These are phyloP conservation scores for Rhincodon typus DNA, from an alignment of 2,797 vertebrate species.

Conservation along the genomic window DNA sequence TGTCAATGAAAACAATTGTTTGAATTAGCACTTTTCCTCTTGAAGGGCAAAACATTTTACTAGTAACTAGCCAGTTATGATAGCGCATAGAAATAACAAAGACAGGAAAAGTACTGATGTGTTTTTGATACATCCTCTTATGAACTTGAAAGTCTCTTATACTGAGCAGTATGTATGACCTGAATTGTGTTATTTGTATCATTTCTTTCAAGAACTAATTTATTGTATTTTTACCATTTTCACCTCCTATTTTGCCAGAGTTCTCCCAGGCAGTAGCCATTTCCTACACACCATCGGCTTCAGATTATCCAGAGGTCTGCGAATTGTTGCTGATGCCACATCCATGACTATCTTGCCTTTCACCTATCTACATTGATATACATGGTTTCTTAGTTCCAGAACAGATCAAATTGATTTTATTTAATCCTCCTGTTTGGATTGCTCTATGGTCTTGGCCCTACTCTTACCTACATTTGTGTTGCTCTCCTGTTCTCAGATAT, in stretches of 20 bases:
- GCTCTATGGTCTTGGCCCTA: not conserved
- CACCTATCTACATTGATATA: not conserved
- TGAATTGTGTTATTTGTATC: not conserved
- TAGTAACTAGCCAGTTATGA: not conserved
- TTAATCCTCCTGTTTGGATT: not conserved
- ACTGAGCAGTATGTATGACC: not conserved
- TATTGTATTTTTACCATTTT: not conserved
- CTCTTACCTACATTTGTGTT: not conserved
- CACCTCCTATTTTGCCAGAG: not conserved
- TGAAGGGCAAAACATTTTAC: not conserved
- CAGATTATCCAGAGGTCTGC: not conserved
- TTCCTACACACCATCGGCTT: not conserved
- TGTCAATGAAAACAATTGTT: not conserved
- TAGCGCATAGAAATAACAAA: not conserved
- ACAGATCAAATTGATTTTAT: not conserved
- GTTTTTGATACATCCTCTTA: not conserved
- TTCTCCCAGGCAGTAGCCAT: not conserved
- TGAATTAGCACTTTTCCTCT: not conserved
- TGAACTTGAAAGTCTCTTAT: not conserved
- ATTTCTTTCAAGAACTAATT: not conserved
- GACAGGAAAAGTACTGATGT: not conserved
- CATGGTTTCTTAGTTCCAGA: not conserved
- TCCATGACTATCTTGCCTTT: too few species aligned
- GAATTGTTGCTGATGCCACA: not conserved
- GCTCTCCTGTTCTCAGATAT: not conserved